These are phyloP conservation scores for Lepidocyrtinus sp. DNA, from an alignment of 2,888 invertebrate genomes.

Conservation along the genomic window DNA sequence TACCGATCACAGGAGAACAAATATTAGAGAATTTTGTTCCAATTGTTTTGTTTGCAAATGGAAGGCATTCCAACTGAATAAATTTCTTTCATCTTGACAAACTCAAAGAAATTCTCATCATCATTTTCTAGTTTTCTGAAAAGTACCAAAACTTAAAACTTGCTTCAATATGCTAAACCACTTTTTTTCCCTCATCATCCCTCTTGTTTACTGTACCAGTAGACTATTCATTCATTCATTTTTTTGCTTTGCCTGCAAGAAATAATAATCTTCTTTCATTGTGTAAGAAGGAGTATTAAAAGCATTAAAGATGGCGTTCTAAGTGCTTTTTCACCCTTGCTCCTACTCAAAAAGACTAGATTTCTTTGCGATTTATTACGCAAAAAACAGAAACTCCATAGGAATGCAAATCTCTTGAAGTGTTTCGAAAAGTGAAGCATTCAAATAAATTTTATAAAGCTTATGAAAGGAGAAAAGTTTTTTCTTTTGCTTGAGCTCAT, in stretches of 20 bases:
- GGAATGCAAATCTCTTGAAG: neutral
- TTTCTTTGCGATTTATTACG: neutral
- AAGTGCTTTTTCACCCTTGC: neutral
- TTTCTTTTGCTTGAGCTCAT: neutral
- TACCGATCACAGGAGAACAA: neutral
- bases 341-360: neutral
- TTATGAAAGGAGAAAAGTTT: neutral
- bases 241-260: neutral
- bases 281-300: too few species aligned
- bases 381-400: neutral
- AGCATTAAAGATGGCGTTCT: too few species aligned
- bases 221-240: conserved; percentile 1
- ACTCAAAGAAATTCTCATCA: conserved; percentile 59
- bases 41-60: conserved; percentile 37
- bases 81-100: conserved; percentile 38
- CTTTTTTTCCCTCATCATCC: conserved; percentile 8
- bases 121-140: conserved; percentile 27
- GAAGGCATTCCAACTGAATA: conserved; percentile 46
- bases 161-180: neutral
- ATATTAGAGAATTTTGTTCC: conserved; percentile 18
- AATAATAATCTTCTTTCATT: neutral
- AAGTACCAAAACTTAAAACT: neutral
- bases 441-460: conserved; percentile 9
- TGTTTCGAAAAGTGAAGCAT: neutral
- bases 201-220: conserved; percentile 39